Conservation (phyloP, 2,113 vertebrate species). For the Cheilinus undulatus region DNA sequence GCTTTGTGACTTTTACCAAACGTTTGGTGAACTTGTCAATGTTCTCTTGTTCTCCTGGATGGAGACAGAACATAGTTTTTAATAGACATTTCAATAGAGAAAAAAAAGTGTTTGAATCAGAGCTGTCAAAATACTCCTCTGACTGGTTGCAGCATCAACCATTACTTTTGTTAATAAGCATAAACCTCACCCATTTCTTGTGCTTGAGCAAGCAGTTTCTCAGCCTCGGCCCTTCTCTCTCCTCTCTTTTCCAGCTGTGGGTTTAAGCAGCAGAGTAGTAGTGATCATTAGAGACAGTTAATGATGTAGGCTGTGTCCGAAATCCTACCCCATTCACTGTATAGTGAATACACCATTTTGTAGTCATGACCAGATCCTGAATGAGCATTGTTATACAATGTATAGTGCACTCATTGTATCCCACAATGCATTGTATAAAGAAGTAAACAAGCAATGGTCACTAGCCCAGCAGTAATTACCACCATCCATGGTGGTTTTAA, state of each 20-base stretch:
- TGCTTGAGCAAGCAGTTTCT: constrained; percentile 91
- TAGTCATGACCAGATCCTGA: too few species aligned
- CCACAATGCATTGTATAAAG: too few species aligned
- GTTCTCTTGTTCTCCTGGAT: constrained; percentile 86
- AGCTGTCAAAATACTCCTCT: too few species aligned
- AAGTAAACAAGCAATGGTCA: too few species aligned
- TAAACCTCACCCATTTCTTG: constrained; percentile 85
- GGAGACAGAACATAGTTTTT: background rate
- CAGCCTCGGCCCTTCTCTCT: constrained; percentile 92
- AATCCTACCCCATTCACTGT: too few species aligned
- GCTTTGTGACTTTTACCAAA: constrained; percentile 94
- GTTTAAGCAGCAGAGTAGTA: background rate
- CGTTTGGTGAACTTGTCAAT: constrained; percentile 95
- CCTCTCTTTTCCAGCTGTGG: constrained; percentile 88
- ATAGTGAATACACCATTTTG: too few species aligned
- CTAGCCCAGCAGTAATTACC: too few species aligned
- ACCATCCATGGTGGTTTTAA: too few species aligned
- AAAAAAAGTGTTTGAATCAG: too few species aligned
- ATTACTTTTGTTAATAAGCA: background rate
- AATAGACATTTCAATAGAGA: background rate
- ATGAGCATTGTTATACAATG: too few species aligned
- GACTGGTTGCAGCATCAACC: too few species aligned
- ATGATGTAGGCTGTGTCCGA: background rate
- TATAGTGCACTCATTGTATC: too few species aligned
- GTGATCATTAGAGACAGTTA: background rate